Conservation (phyloP, 2,888 invertebrate species). For the Horisme vitalbata region DNA sequence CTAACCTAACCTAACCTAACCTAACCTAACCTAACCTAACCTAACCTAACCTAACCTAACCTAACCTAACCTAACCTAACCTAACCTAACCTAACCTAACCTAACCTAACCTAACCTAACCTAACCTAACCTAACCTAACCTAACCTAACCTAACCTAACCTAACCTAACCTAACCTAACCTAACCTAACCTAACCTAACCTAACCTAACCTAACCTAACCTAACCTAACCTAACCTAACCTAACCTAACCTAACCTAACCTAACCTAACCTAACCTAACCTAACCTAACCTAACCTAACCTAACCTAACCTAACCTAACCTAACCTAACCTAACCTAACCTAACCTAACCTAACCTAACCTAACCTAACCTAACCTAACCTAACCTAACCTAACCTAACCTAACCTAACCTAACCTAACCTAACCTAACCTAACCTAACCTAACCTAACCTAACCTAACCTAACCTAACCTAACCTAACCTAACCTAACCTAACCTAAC, state of each 20-base stretch:
- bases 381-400: constrained; percentile 1
- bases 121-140: constrained; percentile 29
- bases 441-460: constrained; percentile 21
- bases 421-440: constrained; percentile 19
- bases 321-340: constrained; percentile 15
- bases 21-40: constrained; percentile 33
- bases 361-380: constrained; percentile 4
- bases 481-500: constrained; percentile 14
- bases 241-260: constrained; percentile 5
- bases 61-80: constrained; percentile 34
- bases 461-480: constrained; percentile 19
- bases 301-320: constrained; percentile 13
- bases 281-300: constrained; percentile 15
- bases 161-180: constrained; percentile 6
- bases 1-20: constrained; percentile 35
- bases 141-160: constrained; percentile 23
- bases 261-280: constrained; percentile 7
- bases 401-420: constrained; percentile 19
- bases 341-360: constrained; percentile 14
- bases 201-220: constrained; percentile 8
- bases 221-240: constrained; percentile 8
- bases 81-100: constrained; percentile 24
- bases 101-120: constrained; percentile 33
- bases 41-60: constrained; percentile 33
- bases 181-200: constrained; percentile 8